phyloP scores from a whole-genome alignment of 2,797 vertebrate genomes.

The Lagorchestes hirsutus region DNA sequence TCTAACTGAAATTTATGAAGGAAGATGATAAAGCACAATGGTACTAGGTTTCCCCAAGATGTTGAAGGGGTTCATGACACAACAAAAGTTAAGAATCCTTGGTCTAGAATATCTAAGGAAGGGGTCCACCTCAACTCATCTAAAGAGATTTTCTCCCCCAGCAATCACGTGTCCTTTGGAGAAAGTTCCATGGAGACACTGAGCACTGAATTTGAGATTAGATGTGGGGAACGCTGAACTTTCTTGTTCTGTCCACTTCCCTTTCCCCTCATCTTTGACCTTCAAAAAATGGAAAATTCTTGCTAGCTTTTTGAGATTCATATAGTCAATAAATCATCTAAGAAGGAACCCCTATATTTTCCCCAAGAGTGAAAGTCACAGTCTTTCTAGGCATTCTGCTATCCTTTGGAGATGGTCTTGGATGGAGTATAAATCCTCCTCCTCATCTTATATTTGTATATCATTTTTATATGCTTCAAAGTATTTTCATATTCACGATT shows the following conservation, averaged over 20 bases:
- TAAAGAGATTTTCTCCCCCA: background rate
- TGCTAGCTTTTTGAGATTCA: background rate
- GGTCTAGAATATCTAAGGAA: background rate
- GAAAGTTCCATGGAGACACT: background rate
- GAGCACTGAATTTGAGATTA: background rate
- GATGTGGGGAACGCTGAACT: background rate
- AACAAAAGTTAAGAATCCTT: background rate
- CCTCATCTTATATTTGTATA: background rate
- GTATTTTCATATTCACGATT: background rate
- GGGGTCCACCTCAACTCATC: background rate
- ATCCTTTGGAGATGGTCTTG: background rate
- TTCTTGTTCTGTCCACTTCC: background rate
- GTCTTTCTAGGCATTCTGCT: background rate
- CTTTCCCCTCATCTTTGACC: background rate
- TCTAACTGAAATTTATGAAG: background rate
- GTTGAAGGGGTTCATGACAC: background rate
- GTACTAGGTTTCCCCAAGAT: background rate
- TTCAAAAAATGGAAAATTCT: background rate
- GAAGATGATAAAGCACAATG: background rate
- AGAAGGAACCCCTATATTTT: background rate
- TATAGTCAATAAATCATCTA: background rate
- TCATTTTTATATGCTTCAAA: background rate
- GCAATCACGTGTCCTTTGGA: background rate
- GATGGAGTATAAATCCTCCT: background rate
- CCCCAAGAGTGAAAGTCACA: background rate